Conservation (phyloP, 2,797 vertebrate species). For the Galagoides demidoff region DNA sequence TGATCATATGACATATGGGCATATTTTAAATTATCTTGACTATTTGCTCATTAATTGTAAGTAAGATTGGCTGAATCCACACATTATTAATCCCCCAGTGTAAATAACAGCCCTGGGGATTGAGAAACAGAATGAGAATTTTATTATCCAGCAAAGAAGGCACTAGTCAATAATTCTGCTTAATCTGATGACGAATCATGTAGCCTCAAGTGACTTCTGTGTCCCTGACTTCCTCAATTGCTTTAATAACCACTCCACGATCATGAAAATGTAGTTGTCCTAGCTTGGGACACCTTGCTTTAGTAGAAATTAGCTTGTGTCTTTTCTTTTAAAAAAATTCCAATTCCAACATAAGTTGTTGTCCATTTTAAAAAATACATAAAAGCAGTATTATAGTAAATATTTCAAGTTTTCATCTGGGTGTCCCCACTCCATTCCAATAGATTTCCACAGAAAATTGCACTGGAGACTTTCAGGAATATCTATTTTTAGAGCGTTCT, state of each 20-base stretch:
- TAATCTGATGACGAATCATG: neutral
- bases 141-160: neutral
- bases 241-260: neutral
- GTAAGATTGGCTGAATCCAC: neutral
- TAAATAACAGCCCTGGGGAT: neutral
- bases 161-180: neutral
- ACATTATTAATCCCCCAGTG: neutral
- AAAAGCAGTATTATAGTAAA: neutral
- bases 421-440: neutral
- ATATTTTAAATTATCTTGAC: constrained; percentile 45
- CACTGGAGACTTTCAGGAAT: neutral
- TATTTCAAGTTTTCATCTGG: neutral
- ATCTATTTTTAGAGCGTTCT: neutral
- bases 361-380: neutral
- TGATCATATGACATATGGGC: neutral
- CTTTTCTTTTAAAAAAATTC: neutral
- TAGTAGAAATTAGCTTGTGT: neutral
- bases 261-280: neutral
- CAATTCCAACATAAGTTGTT: neutral
- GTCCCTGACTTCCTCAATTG: neutral
- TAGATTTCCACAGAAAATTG: constrained; percentile 5
- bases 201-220: neutral
- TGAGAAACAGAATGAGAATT: constrained; percentile 13
- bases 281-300: neutral
- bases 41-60: constrained; percentile 34